Evolutionary conservation across 2,797 vertebrate genomes (phyloP).

Genomic region (Neosalanx taihuensis): DNA sequence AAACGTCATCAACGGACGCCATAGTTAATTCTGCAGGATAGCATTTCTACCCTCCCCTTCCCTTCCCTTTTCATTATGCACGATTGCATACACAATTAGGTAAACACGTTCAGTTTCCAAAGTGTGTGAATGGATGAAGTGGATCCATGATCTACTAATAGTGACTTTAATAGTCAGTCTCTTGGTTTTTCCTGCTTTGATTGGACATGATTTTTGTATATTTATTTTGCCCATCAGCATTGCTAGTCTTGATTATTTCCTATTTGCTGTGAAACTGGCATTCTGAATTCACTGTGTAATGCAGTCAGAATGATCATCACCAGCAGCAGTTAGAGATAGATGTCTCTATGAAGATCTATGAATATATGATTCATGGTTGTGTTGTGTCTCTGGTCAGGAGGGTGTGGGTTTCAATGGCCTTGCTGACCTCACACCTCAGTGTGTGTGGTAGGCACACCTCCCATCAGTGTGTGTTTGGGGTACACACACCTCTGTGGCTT

Average conservation of each 20-base stretch:
- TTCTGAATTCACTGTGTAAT: conserved; percentile 13
- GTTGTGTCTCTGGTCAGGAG: not conserved
- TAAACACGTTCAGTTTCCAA: conserved; percentile 23
- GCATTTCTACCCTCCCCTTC: too few relatives aligned
- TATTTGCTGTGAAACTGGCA: conserved; percentile 10
- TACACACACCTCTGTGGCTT: conserved; percentile 62
- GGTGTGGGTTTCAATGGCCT: not conserved
- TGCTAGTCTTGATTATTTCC: conserved; percentile 22
- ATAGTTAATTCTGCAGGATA: conserved; percentile 74
- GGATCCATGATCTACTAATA: not conserved
- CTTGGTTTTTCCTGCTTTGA: conserved; percentile 33
- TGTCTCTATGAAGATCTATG: not conserved
- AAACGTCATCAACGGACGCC: conserved; percentile 86
- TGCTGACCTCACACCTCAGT: conserved; percentile 47
- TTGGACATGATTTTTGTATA: conserved; percentile 15
- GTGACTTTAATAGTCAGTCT: conserved; percentile 18
- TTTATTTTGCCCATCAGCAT: conserved; percentile 12
- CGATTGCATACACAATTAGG: not conserved
- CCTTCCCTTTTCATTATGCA: not conserved
- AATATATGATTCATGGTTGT: not conserved
- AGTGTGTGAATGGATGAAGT: conserved; percentile 10
- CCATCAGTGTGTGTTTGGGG: conserved; percentile 55
- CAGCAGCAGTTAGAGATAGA: not conserved
- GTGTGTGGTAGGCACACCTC: conserved; percentile 41
- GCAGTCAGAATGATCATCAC: conserved; percentile 17